Evolutionary conservation across 2,797 vertebrate genomes (phyloP).

Genomic region (Anableps anableps): DNA sequence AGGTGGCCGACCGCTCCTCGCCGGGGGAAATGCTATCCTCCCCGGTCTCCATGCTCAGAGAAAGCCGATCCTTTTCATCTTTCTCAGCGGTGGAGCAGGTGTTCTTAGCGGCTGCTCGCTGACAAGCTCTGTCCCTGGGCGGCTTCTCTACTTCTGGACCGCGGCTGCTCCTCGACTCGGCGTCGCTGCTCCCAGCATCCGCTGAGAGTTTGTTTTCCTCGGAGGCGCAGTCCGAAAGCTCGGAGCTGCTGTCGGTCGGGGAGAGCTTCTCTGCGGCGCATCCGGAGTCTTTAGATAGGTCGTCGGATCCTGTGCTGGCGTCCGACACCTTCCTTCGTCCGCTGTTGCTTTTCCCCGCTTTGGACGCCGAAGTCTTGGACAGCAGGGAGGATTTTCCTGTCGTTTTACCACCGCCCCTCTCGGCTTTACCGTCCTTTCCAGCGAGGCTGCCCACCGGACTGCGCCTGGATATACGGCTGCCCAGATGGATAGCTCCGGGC

Average conservation of each 20-base stretch:
- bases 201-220: constrained; percentile 86
- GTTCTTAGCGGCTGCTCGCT: constrained; percentile 45
- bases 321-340: constrained; percentile 80
- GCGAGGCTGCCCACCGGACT: constrained; percentile 66
- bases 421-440: constrained; percentile 80
- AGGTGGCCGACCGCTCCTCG: constrained; percentile 87
- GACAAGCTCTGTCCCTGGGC: constrained; percentile 54
- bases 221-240: constrained; percentile 86
- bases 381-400: constrained; percentile 72
- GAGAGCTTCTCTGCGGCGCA: constrained; percentile 80
- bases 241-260: constrained; percentile 89
- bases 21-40: constrained; percentile 81
- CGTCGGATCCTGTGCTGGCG: constrained; percentile 78
- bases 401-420: constrained; percentile 63
- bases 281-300: constrained; percentile 81
- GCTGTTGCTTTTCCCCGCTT: constrained; percentile 64
- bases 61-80: constrained; percentile 76
- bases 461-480: constrained; percentile 80
- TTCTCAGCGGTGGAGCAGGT: constrained; percentile 57
- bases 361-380: constrained; percentile 66
- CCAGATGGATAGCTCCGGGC: constrained; percentile 80
- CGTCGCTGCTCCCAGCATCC: constrained; percentile 88
- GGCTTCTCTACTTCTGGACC: constrained; percentile 67
- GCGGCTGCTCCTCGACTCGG: constrained; percentile 82
- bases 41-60: constrained; percentile 67